Conservation (phyloP, 1,140 invertebrate genomes). For the Oedothorax gibbosus region DNA sequence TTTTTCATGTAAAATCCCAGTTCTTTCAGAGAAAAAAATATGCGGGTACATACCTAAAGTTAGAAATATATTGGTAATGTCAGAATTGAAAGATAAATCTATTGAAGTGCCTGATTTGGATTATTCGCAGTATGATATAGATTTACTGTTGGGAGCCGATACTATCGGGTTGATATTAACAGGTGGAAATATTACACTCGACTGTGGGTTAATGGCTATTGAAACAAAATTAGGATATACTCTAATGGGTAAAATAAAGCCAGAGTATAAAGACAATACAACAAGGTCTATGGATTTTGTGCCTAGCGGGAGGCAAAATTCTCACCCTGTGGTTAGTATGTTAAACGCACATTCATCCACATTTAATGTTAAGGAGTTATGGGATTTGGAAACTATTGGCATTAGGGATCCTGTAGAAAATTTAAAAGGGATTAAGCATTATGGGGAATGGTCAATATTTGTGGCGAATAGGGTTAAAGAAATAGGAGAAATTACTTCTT, state of each 20-base stretch:
- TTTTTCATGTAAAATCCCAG: not conserved
- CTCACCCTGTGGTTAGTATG: not conserved
- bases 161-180: not conserved
- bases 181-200: not conserved
- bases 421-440: constrained; percentile 6
- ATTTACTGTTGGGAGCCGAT: not conserved
- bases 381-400: not conserved
- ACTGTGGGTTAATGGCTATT: not conserved
- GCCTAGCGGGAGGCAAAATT: not conserved
- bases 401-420: not conserved
- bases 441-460: not conserved
- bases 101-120: not conserved
- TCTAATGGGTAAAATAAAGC: not conserved
- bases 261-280: not conserved
- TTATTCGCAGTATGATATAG: not conserved
- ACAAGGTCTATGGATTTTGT: not conserved
- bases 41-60: not conserved
- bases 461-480: too few relatives aligned
- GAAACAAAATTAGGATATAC: not conserved
- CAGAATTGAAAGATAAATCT: not conserved
- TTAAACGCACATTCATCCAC: not conserved
- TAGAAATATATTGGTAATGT: not conserved
- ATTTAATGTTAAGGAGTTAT: not conserved
- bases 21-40: not conserved
- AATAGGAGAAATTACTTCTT: too few relatives aligned